phyloP scores from a whole-genome alignment of 2,797 vertebrate genomes.

The Silurus aristotelis region DNA sequence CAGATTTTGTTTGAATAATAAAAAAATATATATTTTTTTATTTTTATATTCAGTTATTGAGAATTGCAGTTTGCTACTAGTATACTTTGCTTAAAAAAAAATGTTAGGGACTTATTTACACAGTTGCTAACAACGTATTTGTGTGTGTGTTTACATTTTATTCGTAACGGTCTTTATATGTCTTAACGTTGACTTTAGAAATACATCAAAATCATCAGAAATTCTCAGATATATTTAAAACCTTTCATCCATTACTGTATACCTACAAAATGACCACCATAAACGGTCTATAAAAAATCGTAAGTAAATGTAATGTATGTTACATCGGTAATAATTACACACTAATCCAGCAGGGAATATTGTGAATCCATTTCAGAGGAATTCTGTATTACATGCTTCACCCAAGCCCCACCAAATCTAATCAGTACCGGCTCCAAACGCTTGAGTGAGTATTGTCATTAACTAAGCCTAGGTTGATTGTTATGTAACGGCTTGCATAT shows the following conservation, averaged over 20 bases:
- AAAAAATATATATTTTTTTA: too few species aligned
- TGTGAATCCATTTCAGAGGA: neutral
- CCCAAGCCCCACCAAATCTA: neutral
- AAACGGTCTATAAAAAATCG: neutral
- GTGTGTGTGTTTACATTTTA: too few species aligned
- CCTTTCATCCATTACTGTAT: neutral
- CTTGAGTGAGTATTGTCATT: constrained; percentile 5
- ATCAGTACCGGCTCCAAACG: neutral
- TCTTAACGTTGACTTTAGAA: too few species aligned
- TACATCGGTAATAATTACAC: neutral
- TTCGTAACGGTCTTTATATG: too few species aligned
- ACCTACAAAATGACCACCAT: neutral
- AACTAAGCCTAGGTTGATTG: neutral
- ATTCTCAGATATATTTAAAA: too few species aligned
- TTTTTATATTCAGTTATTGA: too few species aligned
- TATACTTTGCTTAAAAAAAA: too few species aligned
- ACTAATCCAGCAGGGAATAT: neutral
- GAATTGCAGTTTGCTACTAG: too few species aligned
- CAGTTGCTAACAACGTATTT: too few species aligned
- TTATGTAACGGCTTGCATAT: constrained; percentile 7
- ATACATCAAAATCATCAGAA: too few species aligned
- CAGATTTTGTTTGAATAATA: too few species aligned
- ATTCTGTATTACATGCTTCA: neutral
- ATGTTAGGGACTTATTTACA: too few species aligned
- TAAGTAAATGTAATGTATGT: neutral